Evolutionary conservation across 2,797 vertebrate species (phyloP).

Genomic region (Hippoglossus hippoglossus): DNA sequence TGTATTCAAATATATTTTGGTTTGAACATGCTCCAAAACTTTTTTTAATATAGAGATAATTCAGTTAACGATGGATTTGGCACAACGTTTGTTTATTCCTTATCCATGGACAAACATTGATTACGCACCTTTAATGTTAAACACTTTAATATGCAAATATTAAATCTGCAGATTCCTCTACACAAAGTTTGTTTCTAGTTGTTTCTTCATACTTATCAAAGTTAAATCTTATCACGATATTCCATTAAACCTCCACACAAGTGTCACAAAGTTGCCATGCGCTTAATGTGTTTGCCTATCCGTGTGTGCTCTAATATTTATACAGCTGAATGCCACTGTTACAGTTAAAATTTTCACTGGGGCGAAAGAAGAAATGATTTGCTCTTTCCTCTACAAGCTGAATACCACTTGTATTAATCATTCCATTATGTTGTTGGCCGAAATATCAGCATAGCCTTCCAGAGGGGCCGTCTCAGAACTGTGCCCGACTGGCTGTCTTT

Average conservation of each 20-base stretch:
- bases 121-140: background rate
- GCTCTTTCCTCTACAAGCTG: conserved; percentile 30
- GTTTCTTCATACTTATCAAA: conserved; percentile 5
- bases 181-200: background rate
- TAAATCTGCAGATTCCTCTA: background rate
- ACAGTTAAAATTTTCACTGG: conserved; percentile 22
- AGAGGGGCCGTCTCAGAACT: conserved; percentile 48
- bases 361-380: conserved; percentile 29
- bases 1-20: too few relatives aligned
- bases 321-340: conserved; percentile 23
- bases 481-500: conserved; percentile 50
- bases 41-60: too few relatives aligned
- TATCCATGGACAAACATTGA: background rate
- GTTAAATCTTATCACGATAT: background rate
- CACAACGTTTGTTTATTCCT: background rate
- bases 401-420: conserved; percentile 63
- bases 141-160: conserved; percentile 2
- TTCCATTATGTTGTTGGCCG: conserved; percentile 63
- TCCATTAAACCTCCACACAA: conserved; percentile 3
- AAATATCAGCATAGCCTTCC: conserved; percentile 55
- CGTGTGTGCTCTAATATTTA: conserved; percentile 9
- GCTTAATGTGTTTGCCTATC: conserved; percentile 26
- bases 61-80: too few relatives aligned
- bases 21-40: too few relatives aligned
- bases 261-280: background rate